Percentiles rank a stretch among this genome's conserved stretches.
Evolutionary conservation across 2,888 invertebrate genomes (phyloP).

Genomic region (Hypena proboscidalis): DNA sequence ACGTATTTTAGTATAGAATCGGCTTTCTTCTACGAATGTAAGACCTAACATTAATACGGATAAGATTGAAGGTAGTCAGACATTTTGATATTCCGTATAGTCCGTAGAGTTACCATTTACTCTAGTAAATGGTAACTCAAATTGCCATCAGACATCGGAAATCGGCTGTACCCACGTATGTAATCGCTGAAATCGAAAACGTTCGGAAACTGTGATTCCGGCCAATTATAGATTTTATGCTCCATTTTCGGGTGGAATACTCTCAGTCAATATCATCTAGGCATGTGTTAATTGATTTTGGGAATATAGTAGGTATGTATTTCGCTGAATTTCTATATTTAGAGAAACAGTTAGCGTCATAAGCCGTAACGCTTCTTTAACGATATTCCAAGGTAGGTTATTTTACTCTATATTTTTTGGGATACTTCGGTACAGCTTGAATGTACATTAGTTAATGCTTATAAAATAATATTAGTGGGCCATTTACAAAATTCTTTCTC

Average conservation of each 20-base stretch:
- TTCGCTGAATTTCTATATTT: not conserved
- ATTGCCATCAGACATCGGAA: constrained; percentile 68
- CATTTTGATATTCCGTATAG: not conserved
- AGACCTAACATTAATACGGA: too few relatives aligned
- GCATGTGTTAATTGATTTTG: constrained; percentile 32
- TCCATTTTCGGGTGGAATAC: constrained; percentile 48
- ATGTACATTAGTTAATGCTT: too few relatives aligned
- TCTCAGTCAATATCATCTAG: constrained; percentile 31
- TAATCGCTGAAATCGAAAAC: constrained; percentile 67
- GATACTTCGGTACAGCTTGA: too few relatives aligned
- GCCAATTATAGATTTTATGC: constrained; percentile 55
- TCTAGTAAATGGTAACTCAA: constrained; percentile 53
- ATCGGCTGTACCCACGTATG: constrained; percentile 64
- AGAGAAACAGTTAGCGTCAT: too few relatives aligned
- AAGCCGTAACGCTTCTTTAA: too few relatives aligned
- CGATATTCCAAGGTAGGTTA: too few relatives aligned
- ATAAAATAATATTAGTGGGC: too few relatives aligned
- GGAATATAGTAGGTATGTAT: constrained; percentile 6
- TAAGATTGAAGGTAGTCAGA: too few relatives aligned
- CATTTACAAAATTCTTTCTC: too few relatives aligned
- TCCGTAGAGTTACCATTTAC: constrained; percentile 12
- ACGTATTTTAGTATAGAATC: too few relatives aligned
- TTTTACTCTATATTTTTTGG: too few relatives aligned
- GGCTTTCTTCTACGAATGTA: too few relatives aligned
- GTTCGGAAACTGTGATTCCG: constrained; percentile 61